Conservation (phyloP, 2,888 invertebrate species). For the Oxystoma pomonae region DNA sequence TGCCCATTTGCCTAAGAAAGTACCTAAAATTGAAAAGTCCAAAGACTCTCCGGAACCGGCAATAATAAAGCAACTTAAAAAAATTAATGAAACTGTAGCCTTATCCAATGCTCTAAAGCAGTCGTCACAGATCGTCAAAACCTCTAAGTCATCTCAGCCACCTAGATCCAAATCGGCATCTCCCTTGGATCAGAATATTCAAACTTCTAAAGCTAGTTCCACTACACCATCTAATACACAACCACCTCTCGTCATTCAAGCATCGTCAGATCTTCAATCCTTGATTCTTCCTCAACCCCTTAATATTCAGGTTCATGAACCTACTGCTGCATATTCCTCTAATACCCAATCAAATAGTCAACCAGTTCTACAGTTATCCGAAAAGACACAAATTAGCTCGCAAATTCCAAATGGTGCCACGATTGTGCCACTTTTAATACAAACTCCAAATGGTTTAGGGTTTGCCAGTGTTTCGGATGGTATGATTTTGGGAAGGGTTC, state of each 20-base stretch:
- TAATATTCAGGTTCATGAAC: neutral
- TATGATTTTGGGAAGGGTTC: slow-evolving; percentile 30
- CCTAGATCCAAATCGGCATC: neutral
- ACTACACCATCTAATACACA: neutral
- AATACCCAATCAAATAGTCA: neutral
- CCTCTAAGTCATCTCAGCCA: neutral
- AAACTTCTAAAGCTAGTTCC: too few relatives aligned
- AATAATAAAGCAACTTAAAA: neutral
- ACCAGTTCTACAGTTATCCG: neutral
- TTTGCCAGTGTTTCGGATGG: slow-evolving; percentile 31
- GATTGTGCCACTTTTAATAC: slow-evolving; percentile 27
- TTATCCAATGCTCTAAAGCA: neutral
- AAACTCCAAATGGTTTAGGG: slow-evolving; percentile 28
- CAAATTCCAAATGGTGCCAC: neutral
- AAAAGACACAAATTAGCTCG: neutral
- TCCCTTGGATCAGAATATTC: too few relatives aligned
- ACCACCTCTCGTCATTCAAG: neutral
- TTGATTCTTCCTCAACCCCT: neutral
- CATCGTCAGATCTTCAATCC: neutral
- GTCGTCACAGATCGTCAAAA: neutral
- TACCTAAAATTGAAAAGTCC: neutral
- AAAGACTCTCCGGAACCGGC: neutral
- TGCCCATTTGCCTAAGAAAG: neutral
- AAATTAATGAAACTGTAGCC: neutral
- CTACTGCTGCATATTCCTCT: neutral